Conservation (phyloP, 2,113 vertebrate species). For the Cyprinodon variegatus region DNA sequence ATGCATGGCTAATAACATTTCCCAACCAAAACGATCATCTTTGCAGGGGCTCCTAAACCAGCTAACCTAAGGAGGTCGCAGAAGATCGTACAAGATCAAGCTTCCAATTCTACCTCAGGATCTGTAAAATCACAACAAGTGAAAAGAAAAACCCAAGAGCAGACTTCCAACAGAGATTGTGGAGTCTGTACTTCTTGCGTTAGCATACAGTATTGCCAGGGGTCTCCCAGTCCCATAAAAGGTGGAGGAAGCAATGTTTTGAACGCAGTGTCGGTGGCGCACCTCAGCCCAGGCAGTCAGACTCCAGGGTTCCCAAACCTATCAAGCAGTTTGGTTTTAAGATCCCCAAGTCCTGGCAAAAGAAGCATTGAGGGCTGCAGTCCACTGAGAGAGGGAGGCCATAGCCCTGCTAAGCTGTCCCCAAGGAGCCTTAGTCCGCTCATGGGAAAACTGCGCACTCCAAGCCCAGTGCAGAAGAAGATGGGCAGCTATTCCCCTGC, state of each 20-base stretch:
- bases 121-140: not conserved
- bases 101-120: slow-evolving; percentile 5
- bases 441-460: slow-evolving; percentile 30
- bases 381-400: slow-evolving; percentile 30
- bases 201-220: slow-evolving; percentile 7
- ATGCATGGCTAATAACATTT: not conserved
- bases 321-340: slow-evolving; percentile 26
- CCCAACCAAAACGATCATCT: not conserved
- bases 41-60: slow-evolving; percentile 54
- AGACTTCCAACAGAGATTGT: slow-evolving; percentile 2
- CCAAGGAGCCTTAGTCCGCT: slow-evolving; percentile 43
- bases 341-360: slow-evolving; percentile 55
- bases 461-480: slow-evolving; percentile 57
- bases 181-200: not conserved
- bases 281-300: slow-evolving; percentile 19
- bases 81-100: slow-evolving; percentile 4
- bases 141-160: not conserved
- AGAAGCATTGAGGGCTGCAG: slow-evolving; percentile 29
- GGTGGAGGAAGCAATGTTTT: slow-evolving; percentile 1
- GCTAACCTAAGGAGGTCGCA: slow-evolving; percentile 48
- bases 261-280: slow-evolving; percentile 4
- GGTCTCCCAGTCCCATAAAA: slow-evolving; percentile 33
- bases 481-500: slow-evolving; percentile 39
- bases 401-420: slow-evolving; percentile 50
- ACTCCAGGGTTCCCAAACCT: slow-evolving; percentile 13